Evolutionary conservation across 2,113 vertebrate genomes (phyloP).

Genomic region (Odocoileus virginianus): DNA sequence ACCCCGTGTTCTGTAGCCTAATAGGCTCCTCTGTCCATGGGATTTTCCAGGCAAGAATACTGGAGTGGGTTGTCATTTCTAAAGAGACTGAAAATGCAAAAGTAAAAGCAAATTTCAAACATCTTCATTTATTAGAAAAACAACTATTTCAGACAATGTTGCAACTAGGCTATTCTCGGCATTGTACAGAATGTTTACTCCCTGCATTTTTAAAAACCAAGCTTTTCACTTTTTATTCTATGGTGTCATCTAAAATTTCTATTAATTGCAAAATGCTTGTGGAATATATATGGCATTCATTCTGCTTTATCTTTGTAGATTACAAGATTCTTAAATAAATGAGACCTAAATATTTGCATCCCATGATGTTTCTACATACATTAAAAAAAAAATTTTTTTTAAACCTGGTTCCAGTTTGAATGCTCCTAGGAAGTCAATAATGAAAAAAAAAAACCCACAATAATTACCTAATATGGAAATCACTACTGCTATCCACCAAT

Average conservation of each 20-base stretch:
- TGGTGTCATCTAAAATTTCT: not conserved
- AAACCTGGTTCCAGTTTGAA: not conserved
- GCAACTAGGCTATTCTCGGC: not conserved
- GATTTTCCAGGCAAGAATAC: too few relatives aligned
- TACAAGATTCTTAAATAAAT: not conserved
- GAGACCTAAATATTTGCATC: not conserved
- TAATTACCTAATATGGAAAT: not conserved
- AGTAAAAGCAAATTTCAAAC: not conserved
- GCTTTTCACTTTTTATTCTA: not conserved
- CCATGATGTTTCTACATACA: not conserved
- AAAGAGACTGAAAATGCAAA: constrained; percentile 1
- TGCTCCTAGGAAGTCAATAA: not conserved
- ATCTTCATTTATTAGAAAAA: not conserved
- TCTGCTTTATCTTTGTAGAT: not conserved
- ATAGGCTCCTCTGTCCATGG: too few relatives aligned
- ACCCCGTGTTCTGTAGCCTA: too few relatives aligned
- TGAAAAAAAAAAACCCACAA: not conserved
- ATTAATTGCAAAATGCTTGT: not conserved
- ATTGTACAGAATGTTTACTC: not conserved
- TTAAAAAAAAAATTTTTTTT: not conserved
- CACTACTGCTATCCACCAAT: not conserved
- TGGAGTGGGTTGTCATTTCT: too few relatives aligned
- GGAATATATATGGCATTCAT: not conserved
- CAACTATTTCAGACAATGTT: not conserved
- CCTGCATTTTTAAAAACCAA: not conserved